Percentiles rank a stretch among this genome's conserved stretches.
Conservation (phyloP, 2,888 invertebrate genomes). For the Abscondita cerata region DNA sequence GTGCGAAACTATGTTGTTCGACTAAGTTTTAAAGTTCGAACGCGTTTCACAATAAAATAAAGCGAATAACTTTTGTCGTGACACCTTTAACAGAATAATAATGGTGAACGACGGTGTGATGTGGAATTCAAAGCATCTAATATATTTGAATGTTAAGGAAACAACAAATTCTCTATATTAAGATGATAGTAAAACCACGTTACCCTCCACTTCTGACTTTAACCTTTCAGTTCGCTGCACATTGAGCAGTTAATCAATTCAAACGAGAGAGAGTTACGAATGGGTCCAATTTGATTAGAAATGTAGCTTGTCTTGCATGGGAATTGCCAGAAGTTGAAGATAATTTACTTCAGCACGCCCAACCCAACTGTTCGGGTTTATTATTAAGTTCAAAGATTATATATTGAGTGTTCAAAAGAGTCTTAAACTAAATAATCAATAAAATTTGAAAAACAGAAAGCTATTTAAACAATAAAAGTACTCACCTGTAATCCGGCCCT, state of each 20-base stretch:
- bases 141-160: slow-evolving; percentile 20
- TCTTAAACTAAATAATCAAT: slow-evolving; percentile 16
- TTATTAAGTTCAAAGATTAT: slow-evolving; percentile 13
- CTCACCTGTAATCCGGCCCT: slow-evolving; percentile 82
- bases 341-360: no score
- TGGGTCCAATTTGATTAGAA: slow-evolving; percentile 25
- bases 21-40: background rate
- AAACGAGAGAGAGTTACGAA: slow-evolving; percentile 15
- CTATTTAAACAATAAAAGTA: slow-evolving; percentile 13
- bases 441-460: slow-evolving; percentile 7
- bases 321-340: slow-evolving; percentile 15
- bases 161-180: slow-evolving; percentile 19
- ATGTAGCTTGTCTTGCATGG: slow-evolving; percentile 19
- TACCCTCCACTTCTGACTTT: slow-evolving; percentile 4
- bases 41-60: slow-evolving; percentile 15
- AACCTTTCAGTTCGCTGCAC: slow-evolving; percentile 13
- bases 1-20: background rate
- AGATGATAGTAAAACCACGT: slow-evolving; percentile 10
- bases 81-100: slow-evolving; percentile 15
- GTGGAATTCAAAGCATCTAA: slow-evolving; percentile 9
- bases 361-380: slow-evolving; percentile 3
- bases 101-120: slow-evolving; percentile 15
- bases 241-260: slow-evolving; percentile 26
- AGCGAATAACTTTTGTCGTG: slow-evolving; percentile 2
- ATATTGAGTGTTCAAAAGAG: no score